A percentile compares a stretch with the other conserved stretches of the same genome.
Evolutionary conservation across 2,888 invertebrate genomes (phyloP).

Genomic region (Salpingus planirostris): DNA sequence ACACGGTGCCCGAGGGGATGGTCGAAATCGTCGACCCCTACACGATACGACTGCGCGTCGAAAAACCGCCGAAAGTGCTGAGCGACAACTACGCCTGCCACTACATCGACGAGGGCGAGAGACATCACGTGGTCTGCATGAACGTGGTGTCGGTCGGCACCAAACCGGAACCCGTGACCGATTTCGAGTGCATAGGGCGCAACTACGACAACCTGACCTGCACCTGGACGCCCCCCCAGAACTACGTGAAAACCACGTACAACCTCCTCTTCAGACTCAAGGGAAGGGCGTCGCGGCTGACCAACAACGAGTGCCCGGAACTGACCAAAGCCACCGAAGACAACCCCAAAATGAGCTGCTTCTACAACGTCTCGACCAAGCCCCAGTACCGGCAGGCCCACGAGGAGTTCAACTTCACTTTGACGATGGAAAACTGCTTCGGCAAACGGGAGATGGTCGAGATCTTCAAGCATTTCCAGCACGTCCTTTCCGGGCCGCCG

Average conservation of each 20-base stretch:
- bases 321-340: not conserved
- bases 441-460: slow-evolving; percentile 47
- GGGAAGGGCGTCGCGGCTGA: slow-evolving; percentile 35
- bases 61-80: slow-evolving; percentile 45
- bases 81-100: slow-evolving; percentile 49
- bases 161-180: slow-evolving; percentile 53
- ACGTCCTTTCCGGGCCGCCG: slow-evolving; percentile 44
- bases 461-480: slow-evolving; percentile 50
- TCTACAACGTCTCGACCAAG: slow-evolving; percentile 44
- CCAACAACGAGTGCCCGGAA: slow-evolving; percentile 1
- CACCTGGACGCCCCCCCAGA: slow-evolving; percentile 55
- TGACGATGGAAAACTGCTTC: slow-evolving; percentile 55
- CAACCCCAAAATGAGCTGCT: slow-evolving; percentile 32
- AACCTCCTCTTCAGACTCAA: slow-evolving; percentile 42
- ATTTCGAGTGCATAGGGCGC: slow-evolving; percentile 64
- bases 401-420: slow-evolving; percentile 47
- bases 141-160: slow-evolving; percentile 44
- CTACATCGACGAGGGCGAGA: slow-evolving; percentile 28
- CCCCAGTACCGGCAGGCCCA: slow-evolving; percentile 49
- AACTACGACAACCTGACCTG: slow-evolving; percentile 70
- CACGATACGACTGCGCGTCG: slow-evolving; percentile 50
- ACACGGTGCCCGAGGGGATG: slow-evolving; percentile 38
- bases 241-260: slow-evolving; percentile 51
- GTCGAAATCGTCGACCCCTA: slow-evolving; percentile 51
- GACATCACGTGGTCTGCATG: slow-evolving; percentile 42